Base-by-base conservation (phyloP, 2,113 vertebrate genomes). In the Forbesichthys papilliferus region DNA sequence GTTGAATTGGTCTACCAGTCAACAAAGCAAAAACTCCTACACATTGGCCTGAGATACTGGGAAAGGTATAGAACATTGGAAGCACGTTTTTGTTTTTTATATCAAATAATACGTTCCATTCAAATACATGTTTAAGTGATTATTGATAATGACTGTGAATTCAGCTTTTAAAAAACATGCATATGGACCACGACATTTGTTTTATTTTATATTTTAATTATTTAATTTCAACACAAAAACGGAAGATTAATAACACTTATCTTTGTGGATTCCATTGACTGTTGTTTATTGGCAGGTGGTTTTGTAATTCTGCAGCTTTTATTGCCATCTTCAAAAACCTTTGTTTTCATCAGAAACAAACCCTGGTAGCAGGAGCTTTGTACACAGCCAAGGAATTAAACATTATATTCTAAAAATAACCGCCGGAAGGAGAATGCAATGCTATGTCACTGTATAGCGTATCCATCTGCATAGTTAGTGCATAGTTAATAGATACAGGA, bases 301-400 rank as follows among this genome's bases (percentile, higher is more conserved):
- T 6, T 42, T 42, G 36, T 42, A 42, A 42, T 42, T 42, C 36
- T 42, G 36, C 36, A 42, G 36, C 7, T 42, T 42, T 42, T 5
- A 42, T 42, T 42, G 36, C 4, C 36, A 42, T 42, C 36, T 42
- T 42, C 7, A 42, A 42, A 42, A 8, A 42, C 36, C 36, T n/a
- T 9, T 20, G 27, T 55, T 68, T 70, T 74, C 53, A 68, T 42
- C 46, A 1, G 33, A 48, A 52, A 75, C 42, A 27, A 7, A 14
- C 33, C 72, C 11, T 10, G 60, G 59, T 46, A 77, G 33, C 65
- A 61, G 48, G 73, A 49, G 54, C 60, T 48, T 48, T 55, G 71
- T 67, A 80, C 49, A 61, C 54, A 83, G 86, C 88, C 87, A 89
- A 88, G 85, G 87, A 85, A 85, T 79, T 63, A 71, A 66, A 56